Percentiles rank a stretch among this genome's conserved stretches.
Conservation (phyloP, 2,797 vertebrate species). For the Antrozous pallidus region DNA sequence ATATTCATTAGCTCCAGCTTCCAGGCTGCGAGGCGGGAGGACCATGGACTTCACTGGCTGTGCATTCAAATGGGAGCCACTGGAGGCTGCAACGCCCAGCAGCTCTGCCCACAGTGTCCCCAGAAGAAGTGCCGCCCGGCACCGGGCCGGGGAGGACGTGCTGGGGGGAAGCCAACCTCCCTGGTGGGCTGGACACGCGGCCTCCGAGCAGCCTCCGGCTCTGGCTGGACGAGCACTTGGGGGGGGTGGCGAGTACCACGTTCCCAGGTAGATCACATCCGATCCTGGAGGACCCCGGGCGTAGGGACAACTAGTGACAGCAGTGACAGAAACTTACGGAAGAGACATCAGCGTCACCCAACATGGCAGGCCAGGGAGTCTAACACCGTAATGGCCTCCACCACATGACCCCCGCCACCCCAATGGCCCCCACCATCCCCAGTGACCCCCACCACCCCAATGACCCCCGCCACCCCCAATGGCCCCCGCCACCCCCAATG, state of each 20-base stretch:
- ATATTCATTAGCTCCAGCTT: constrained; percentile 71
- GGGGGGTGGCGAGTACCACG: neutral
- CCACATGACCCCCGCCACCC: too few relatives aligned
- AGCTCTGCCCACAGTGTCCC: constrained; percentile 8
- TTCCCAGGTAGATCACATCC: neutral
- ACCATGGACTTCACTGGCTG: constrained; percentile 62
- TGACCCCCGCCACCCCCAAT: too few relatives aligned
- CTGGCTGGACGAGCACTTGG: neutral
- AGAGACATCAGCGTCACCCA: too few relatives aligned
- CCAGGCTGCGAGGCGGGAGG: constrained; percentile 66
- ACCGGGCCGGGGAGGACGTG: neutral
- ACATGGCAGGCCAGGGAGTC: neutral
- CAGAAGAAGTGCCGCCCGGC: neutral
- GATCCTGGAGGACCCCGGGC: neutral
- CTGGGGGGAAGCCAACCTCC: neutral
- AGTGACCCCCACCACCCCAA: too few relatives aligned
- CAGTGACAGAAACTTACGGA: fast-evolving
- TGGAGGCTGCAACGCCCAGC: constrained; percentile 70
- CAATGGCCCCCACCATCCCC: too few relatives aligned
- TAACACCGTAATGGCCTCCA: fast-evolving
- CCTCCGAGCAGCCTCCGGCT: neutral
- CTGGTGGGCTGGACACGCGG: neutral
- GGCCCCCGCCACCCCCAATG: too few relatives aligned
- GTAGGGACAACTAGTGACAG: neutral
- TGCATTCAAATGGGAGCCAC: constrained; percentile 67